phyloP scores from a whole-genome alignment of 2,888 invertebrate species.

The Craniophora ligustri region DNA sequence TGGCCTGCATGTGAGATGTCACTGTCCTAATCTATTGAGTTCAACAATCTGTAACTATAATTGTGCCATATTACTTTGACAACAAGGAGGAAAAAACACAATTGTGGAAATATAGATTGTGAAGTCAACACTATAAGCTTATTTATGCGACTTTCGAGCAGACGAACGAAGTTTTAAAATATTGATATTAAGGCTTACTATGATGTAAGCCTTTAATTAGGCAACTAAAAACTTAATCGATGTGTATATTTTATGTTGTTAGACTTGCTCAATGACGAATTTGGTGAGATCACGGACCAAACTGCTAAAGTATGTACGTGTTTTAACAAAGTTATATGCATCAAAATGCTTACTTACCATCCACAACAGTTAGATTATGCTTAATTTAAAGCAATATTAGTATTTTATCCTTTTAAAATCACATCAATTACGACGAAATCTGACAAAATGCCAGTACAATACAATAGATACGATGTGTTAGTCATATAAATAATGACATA shows the following conservation, averaged over 20 bases:
- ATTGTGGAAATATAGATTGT: background rate
- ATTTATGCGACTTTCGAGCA: too few relatives aligned
- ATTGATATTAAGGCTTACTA: background rate
- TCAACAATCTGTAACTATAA: background rate
- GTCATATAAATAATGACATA: constrained; percentile 46
- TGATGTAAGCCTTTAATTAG: background rate
- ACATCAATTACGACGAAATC: constrained; percentile 30
- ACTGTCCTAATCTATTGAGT: background rate
- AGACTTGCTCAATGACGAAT: constrained; percentile 46
- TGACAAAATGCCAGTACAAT: constrained; percentile 23
- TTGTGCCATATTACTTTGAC: background rate
- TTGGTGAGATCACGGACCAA: constrained; percentile 55
- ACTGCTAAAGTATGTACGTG: constrained; percentile 25
- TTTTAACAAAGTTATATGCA: background rate
- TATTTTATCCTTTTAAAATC: constrained; percentile 12
- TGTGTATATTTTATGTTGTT: constrained; percentile 14
- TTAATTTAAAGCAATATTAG: constrained; percentile 11
- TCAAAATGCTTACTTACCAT: constrained; percentile 41
- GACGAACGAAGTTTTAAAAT: too few relatives aligned
- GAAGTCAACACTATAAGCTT: background rate
- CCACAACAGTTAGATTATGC: constrained; percentile 12
- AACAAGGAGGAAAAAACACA: constrained; percentile 3
- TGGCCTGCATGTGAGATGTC: background rate
- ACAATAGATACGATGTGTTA: constrained; percentile 41
- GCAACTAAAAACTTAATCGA: constrained; percentile 6